Evolutionary conservation across 2,888 invertebrate species (phyloP).

Genomic region (Unio pictorum): DNA sequence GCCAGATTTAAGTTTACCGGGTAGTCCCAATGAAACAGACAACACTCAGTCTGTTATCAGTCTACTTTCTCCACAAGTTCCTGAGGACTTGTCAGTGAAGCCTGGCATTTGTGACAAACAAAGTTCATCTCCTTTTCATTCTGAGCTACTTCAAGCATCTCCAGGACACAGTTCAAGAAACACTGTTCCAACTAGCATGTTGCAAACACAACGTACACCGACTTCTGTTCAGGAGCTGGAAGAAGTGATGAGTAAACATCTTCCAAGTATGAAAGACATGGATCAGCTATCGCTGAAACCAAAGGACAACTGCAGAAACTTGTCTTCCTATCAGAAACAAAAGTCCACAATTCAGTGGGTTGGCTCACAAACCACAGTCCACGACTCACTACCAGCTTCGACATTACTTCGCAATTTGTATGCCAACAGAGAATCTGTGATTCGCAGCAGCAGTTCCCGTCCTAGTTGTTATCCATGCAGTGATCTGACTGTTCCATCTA

Average conservation of each 20-base stretch:
- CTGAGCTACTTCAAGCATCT: not conserved
- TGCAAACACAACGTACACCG: conserved; percentile 8
- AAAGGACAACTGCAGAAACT: conserved; percentile 3
- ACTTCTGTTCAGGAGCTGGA: conserved; percentile 90
- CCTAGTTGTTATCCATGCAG: conserved; percentile 57
- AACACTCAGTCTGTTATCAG: not conserved
- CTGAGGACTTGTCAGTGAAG: conserved; percentile 26
- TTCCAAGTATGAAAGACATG: conserved; percentile 71
- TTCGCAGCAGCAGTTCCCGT: conserved; percentile 78
- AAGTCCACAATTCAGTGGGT: conserved; percentile 88
- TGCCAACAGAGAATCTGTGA: conserved; percentile 94
- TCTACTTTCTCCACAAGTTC: conserved; percentile 15
- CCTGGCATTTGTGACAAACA: not conserved
- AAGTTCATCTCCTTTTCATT: conserved; percentile 6
- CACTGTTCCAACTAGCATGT: not conserved
- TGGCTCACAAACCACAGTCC: conserved; percentile 74
- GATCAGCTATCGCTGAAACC: not conserved
- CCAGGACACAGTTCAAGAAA: conserved; percentile 1
- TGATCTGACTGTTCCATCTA: conserved; percentile 40
- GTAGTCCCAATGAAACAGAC: conserved; percentile 11
- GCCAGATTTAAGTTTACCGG: not conserved
- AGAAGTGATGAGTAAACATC: conserved; percentile 96
- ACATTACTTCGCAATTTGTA: conserved; percentile 91
- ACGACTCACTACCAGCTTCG: conserved; percentile 83
- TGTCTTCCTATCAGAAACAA: conserved; percentile 31